Base-by-base conservation (phyloP, 2,113 vertebrate species). In the Coreoperca whiteheadi region DNA sequence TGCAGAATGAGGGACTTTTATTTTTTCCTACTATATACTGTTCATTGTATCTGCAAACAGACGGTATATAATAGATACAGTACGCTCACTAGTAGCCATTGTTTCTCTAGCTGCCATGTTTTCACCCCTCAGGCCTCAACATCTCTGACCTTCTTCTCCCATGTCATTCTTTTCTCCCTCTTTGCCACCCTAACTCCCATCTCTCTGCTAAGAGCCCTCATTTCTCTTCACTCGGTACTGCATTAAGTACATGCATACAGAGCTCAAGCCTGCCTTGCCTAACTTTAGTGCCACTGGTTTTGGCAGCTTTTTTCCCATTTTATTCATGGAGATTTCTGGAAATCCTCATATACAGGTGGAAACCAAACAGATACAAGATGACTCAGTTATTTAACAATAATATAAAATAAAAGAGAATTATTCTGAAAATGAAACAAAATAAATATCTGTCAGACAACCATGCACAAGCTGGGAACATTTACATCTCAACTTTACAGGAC, bases 71-170 rank as follows among this genome's bases (percentile, higher is more conserved):
- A 57, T 4, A 41, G 4, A 51, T 79, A 69, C 1, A 16, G 0
- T 1, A 28, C 60, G 46, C 41, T 65, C 16, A 48, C 20, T 30
- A 59, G 43, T 21, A 28, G 61, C 16, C 65, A 20, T 21, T n/a
- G 39, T 64, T 53, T 57, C 46, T 81, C 16, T 69, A 61, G 39
- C 15, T 60, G 64, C 69, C 21, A 30, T 73, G 6, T 81, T 71
- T 64, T 50, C 28, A 11, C 25, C 51, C 75, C 43, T 63, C 37
- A 60, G 54, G 60, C 61, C 16, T 34, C 25, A 25, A 63, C 69
- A 67, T 63, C 48, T 77, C 56, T 80, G 50, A 75, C 85, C 83
- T 70, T 54, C 83, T 70, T 54, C n/a, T 54, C 4, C 15, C 39
- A 48, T 71, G 21, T 74, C 51, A 15, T 69, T 32, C 10, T n/a